These are phyloP conservation scores for pig (Sus scrofa) DNA, from an alignment of 2,113 vertebrate species.

Conservation along the genomic window DNA sequence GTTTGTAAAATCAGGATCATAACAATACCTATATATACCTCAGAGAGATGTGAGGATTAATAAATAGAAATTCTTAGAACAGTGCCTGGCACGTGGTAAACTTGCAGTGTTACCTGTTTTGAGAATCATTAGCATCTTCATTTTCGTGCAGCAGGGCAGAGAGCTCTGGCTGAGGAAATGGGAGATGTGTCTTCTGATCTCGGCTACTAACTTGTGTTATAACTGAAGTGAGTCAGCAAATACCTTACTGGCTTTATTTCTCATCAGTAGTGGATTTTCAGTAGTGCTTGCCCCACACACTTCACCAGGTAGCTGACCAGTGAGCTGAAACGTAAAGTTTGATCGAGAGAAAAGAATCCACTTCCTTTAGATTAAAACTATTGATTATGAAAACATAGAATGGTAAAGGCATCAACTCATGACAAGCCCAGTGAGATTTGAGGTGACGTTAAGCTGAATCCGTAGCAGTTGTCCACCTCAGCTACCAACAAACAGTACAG, in stretches of 20 bases:
- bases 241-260: constrained; percentile 51
- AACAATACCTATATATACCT: background rate
- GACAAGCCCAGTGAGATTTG: constrained; percentile 43
- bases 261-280: constrained; percentile 28
- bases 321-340: constrained; percentile 22
- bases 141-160: background rate
- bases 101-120: constrained; percentile 47
- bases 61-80: constrained; percentile 15
- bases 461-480: background rate
- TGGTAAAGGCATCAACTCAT: constrained; percentile 27
- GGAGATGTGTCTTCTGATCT: constrained; percentile 42
- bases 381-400: constrained; percentile 39
- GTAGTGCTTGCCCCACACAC: background rate
- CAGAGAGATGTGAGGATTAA: constrained; percentile 41
- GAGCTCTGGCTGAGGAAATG: constrained; percentile 32
- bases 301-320: background rate
- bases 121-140: constrained; percentile 1
- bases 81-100: constrained; percentile 7
- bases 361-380: constrained; percentile 52
- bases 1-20: constrained; percentile 36
- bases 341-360: background rate
- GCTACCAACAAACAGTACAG: constrained; percentile 24
- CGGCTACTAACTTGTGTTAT: constrained; percentile 24
- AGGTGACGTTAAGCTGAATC: constrained; percentile 39
- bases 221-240: constrained; percentile 19